Conservation (phyloP, 2,113 vertebrate genomes). For the Myxocyprinus asiaticus region DNA sequence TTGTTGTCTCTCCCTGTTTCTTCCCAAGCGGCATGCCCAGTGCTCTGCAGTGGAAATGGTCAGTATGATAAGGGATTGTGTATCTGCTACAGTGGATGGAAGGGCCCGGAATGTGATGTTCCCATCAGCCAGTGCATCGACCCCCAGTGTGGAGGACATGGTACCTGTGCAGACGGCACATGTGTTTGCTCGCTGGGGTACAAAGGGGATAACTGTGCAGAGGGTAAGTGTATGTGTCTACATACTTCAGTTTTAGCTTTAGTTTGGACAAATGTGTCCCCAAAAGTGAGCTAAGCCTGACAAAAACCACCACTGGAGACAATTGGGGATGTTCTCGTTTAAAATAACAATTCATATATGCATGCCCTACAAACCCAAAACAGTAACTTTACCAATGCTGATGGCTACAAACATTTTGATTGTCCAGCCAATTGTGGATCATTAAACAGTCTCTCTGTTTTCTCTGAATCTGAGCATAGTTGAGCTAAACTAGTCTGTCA, state of each 20-base stretch:
- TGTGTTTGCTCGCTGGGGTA: constrained; percentile 92
- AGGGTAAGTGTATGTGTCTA: constrained; percentile 78
- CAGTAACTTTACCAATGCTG: too few relatives aligned
- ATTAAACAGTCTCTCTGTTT: too few relatives aligned
- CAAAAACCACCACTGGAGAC: neutral
- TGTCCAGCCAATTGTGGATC: too few relatives aligned
- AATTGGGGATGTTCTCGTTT: too few relatives aligned
- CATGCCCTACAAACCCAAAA: too few relatives aligned
- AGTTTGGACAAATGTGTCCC: too few relatives aligned
- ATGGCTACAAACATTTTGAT: too few relatives aligned
- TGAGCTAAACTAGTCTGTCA: neutral
- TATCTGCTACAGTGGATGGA: constrained; percentile 98
- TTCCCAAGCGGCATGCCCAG: constrained; percentile 86
- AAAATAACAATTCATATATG: too few relatives aligned
- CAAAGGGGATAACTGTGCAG: constrained; percentile 91
- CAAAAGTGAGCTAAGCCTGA: too few relatives aligned
- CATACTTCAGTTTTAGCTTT: too few relatives aligned
- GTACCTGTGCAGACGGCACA: constrained; percentile 92
- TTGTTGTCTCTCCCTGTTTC: constrained; percentile 39
- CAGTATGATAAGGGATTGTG: constrained; percentile 97
- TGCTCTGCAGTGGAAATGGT: constrained; percentile 96
- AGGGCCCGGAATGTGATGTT: constrained; percentile 93
- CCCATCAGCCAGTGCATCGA: constrained; percentile 93
- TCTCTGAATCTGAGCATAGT: too few relatives aligned
- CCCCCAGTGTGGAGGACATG: constrained; percentile 91